Base-by-base conservation (phyloP, 2,888 invertebrate species). In the Synergus itoensis region DNA sequence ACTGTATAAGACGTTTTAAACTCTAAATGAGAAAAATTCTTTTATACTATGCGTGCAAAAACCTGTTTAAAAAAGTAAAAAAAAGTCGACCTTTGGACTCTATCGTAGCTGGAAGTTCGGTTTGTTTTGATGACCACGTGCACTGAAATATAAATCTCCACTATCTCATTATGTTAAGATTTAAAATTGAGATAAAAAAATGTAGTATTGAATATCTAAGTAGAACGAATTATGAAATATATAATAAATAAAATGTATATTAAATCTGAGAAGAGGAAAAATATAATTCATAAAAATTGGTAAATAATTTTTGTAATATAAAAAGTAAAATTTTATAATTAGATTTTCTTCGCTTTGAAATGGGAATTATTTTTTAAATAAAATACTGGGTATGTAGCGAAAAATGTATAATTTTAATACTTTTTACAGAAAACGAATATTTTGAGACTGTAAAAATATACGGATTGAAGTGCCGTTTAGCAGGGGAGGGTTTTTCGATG, bases 41-140 rank as follows among this genome's bases (percentile, higher is more conserved):
- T 16, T 28, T 16, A 48, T 2, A 40, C n/a, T 40, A 9, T 40
- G 36, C 16, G 16, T n/a, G 40, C n/a, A 40, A 64, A 40, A 28
- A 64, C 14, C 7, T 64, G 40, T 36, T n/a, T 7, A 48, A 45
- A 45, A 48, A 41, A n/a, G n/a, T 40, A n/a, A 9, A 64, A 21
- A 11, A 11, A 64, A 40, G 3, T 14, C n/a, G 64, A 64, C n/a
- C 64, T 64, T n/a, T 41, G 40, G 64, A 64, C 64, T 64, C n/a
- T 40, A 28, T 63, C 12, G 9, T 40, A 64, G 40, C n/a, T 40
- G 9, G n/a, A 64, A 64, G 40, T 64, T 63, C 40, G 40, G 40
- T 64, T 64, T 64, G 40, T 16, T 64, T 40, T 64, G 64, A n/a
- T 40, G 40, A 64, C 40, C 16, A 40, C 64, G 11, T 28, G 64